These are phyloP conservation scores for Parauchenoglanis ngamensis DNA, from an alignment of 2,797 vertebrate genomes.

Conservation along the genomic window DNA sequence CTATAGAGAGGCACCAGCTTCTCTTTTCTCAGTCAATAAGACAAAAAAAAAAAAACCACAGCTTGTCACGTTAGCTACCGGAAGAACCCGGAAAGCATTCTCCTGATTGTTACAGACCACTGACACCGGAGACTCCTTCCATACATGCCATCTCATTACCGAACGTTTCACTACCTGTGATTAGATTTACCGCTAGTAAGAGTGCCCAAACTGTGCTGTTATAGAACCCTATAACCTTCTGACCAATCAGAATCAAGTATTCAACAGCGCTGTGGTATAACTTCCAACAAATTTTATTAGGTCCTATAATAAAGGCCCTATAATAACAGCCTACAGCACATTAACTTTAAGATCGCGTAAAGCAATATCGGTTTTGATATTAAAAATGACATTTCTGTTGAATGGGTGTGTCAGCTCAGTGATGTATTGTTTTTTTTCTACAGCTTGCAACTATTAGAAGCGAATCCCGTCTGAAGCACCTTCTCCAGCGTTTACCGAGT, in stretches of 20 bases:
- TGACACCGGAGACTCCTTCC: not conserved
- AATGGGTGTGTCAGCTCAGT: not conserved
- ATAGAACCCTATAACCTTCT: not conserved
- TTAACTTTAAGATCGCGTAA: not conserved
- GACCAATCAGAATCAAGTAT: constrained; percentile 14
- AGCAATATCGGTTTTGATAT: not conserved
- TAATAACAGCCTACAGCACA: not conserved
- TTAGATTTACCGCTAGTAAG: not conserved
- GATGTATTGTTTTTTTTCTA: constrained; percentile 10
- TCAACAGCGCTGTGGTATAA: not conserved
- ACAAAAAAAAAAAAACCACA: not conserved
- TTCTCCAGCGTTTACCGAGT: constrained; percentile 89
- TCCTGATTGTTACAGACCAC: not conserved
- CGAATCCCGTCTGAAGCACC: constrained; percentile 92
- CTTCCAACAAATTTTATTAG: not conserved
- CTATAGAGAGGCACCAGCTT: not conserved
- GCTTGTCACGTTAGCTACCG: not conserved
- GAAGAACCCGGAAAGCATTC: not conserved
- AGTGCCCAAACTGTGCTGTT: not conserved
- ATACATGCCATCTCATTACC: not conserved
- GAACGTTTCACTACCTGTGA: not conserved
- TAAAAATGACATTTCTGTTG: not conserved
- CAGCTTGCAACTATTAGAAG: constrained; percentile 96
- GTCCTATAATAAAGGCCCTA: not conserved
- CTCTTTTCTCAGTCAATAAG: not conserved